Conservation (phyloP, 2,113 vertebrate genomes). For the Thamnaconus septentrionalis region DNA sequence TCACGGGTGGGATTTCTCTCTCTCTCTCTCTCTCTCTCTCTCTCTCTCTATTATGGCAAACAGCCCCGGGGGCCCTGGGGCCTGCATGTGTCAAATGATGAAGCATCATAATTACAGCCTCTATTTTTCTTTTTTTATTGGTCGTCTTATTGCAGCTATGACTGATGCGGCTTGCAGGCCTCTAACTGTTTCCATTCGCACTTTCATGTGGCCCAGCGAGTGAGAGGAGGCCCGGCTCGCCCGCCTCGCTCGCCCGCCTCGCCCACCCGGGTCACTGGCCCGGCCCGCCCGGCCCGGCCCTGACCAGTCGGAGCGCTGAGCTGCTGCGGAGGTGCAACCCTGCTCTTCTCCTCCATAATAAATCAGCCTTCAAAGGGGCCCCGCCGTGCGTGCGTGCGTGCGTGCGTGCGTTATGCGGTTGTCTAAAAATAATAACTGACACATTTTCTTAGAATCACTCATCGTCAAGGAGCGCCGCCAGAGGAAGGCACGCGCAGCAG, state of each 20-base stretch:
- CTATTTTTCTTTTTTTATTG: conserved; percentile 69
- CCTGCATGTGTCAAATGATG: conserved; percentile 72
- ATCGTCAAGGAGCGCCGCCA: conserved; percentile 51
- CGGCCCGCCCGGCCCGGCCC: no score
- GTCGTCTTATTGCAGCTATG: conserved; percentile 78
- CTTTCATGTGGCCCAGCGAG: conserved; percentile 78
- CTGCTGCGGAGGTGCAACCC: conserved; percentile 60
- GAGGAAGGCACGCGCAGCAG: conserved; percentile 52
- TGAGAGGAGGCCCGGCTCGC: conserved; percentile 68
- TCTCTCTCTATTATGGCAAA: conserved; percentile 47
- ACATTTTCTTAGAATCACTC: conserved; percentile 74
- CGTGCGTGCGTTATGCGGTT: conserved; percentile 67
- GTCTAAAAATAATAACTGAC: conserved; percentile 79
- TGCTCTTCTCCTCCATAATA: conserved; percentile 74
- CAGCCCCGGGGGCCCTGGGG: conserved; percentile 66
- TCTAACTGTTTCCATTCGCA: conserved; percentile 78
- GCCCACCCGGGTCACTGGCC: no score
- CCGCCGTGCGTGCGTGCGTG: conserved; percentile 8
- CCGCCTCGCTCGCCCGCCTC: conserved; percentile 51
- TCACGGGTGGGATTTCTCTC: conserved; percentile 69
- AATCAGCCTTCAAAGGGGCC: conserved; percentile 68
- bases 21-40: conserved; percentile 31
- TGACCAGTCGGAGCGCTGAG: no score
- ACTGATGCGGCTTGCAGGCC: conserved; percentile 75
- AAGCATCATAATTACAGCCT: conserved; percentile 76